Evolutionary conservation across 37 sponge, comb jelly and placozoan genomes (phyloP).

Genomic region (Beroe ovata): DNA sequence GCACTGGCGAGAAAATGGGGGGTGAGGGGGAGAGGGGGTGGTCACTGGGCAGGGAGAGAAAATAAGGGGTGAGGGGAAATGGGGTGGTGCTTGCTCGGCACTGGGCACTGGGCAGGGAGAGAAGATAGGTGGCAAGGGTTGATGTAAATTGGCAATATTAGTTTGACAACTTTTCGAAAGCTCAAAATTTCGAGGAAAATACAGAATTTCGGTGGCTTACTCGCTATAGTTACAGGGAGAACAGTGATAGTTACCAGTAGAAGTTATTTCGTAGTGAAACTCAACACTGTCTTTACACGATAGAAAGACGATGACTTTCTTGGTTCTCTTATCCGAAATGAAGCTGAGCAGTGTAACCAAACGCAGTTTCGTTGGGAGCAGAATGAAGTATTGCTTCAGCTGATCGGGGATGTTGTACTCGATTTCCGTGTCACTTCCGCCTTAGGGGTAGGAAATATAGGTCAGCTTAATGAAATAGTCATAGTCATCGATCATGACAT

Average conservation of each 20-base stretch:
- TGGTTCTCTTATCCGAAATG: neutral
- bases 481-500: no score
- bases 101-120: no score
- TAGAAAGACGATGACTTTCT: slow-evolving; percentile 32
- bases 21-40: neutral
- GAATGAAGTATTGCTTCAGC: neutral
- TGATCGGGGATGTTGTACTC: slow-evolving; percentile 14
- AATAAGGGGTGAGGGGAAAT: no score
- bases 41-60: neutral
- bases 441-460: no score
- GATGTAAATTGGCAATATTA: no score
- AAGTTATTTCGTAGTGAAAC: slow-evolving; percentile 35
- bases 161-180: no score
- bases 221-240: no score
- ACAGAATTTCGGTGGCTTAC: no score
- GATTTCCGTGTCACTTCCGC: neutral
- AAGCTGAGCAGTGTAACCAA: slow-evolving; percentile 19
- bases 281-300: slow-evolving; percentile 54
- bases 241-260: neutral
- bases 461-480: no score
- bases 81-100: no score
- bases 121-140: no score
- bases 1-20: neutral
- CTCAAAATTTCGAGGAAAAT: no score
- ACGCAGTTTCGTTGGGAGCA: slow-evolving; percentile 23